Evolutionary conservation across 2,888 invertebrate genomes (phyloP).

Genomic region (Lamellibrachia satsuma): DNA sequence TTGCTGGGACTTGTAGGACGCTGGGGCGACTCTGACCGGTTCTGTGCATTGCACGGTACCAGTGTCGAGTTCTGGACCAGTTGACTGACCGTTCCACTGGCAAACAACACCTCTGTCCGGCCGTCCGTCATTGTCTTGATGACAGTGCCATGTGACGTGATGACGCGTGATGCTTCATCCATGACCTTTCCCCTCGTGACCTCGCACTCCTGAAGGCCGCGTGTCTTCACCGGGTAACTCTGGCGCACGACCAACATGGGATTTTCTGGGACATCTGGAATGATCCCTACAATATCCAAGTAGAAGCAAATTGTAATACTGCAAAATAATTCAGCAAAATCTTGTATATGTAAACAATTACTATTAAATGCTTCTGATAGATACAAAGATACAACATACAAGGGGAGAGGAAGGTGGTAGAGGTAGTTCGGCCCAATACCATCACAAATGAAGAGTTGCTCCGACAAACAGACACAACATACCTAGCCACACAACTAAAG

Average conservation of each 20-base stretch:
- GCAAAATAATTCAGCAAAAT: too few relatives aligned
- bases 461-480: too few relatives aligned
- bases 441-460: too few relatives aligned
- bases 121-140: conserved; percentile 62
- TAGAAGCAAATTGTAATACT: background rate
- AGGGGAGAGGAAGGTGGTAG: too few relatives aligned
- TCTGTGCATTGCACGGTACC: conserved; percentile 35
- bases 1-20: conserved; percentile 50
- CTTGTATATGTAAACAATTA: too few relatives aligned
- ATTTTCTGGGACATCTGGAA: conserved; percentile 50
- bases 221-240: conserved; percentile 60
- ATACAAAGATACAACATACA: too few relatives aligned
- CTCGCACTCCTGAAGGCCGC: conserved; percentile 57
- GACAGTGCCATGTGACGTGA: conserved; percentile 62
- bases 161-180: conserved; percentile 57
- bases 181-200: conserved; percentile 50
- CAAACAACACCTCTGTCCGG: conserved; percentile 60
- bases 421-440: too few relatives aligned
- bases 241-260: conserved; percentile 56
- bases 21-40: conserved; percentile 46
- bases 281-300: conserved; percentile 45
- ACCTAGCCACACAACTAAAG: too few relatives aligned
- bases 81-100: conserved; percentile 60
- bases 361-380: too few relatives aligned
- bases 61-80: conserved; percentile 30